Evolutionary conservation across 2,113 vertebrate species (phyloP).

Genomic region (Craseonycteris thonglongyai): DNA sequence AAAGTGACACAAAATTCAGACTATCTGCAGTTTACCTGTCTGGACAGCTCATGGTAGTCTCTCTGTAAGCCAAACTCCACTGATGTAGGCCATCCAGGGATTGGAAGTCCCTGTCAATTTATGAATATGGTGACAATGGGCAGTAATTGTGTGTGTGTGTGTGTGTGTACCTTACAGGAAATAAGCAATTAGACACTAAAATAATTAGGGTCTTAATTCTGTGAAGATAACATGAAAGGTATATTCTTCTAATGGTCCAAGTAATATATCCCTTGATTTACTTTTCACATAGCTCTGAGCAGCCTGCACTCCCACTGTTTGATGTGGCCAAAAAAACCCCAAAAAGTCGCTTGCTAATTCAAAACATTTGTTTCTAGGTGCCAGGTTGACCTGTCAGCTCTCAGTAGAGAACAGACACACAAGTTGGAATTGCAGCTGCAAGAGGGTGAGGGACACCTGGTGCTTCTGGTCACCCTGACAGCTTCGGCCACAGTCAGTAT

Average conservation of each 20-base stretch:
- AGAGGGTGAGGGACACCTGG: constrained; percentile 90
- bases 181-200: neutral
- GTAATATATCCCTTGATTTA: constrained; percentile 14
- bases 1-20: neutral
- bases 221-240: neutral
- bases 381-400: constrained; percentile 89
- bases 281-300: neutral
- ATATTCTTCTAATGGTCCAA: neutral
- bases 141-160: neutral
- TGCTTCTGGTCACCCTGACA: constrained; percentile 94
- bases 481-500: constrained; percentile 93
- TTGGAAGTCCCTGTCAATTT: neutral
- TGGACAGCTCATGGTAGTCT: neutral
- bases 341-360: constrained; percentile 61
- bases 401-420: constrained; percentile 95
- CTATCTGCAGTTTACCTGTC: neutral
- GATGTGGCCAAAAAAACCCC: neutral
- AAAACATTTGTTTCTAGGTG: constrained; percentile 85
- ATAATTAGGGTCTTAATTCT: neutral
- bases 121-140: neutral
- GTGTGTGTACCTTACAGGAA: neutral
- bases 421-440: constrained; percentile 90
- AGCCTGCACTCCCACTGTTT: neutral
- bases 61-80: neutral
- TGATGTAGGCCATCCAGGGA: neutral